These are phyloP conservation scores for Ricordea florida DNA, from an alignment of 92 coral and sea anemone genomes.

Conservation along the genomic window DNA sequence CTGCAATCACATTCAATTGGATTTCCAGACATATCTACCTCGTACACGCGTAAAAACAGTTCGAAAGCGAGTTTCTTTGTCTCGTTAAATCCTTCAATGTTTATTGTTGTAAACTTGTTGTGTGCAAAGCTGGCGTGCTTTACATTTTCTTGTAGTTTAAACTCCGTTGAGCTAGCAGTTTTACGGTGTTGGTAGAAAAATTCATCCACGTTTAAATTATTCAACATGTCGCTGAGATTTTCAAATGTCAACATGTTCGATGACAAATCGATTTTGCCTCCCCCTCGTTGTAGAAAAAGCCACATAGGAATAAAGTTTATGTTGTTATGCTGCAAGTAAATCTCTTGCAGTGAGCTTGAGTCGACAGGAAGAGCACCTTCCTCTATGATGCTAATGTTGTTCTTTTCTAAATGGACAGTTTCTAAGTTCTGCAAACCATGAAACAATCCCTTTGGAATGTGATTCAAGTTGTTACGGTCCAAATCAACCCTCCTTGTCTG, in stretches of 20 bases:
- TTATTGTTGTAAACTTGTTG: constrained; percentile 42
- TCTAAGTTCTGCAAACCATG: constrained; percentile 11
- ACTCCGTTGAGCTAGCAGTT: constrained; percentile 1
- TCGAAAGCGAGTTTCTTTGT: constrained; percentile 22
- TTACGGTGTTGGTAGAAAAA: constrained; percentile 41
- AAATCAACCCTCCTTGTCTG: constrained; percentile 48
- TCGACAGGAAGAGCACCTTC: constrained; percentile 46
- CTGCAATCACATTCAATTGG: constrained; percentile 68
- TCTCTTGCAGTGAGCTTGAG: constrained; percentile 41
- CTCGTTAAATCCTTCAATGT: constrained; percentile 19
- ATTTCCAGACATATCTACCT: constrained; percentile 61
- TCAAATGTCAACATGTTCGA: constrained; percentile 36
- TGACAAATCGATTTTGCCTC: constrained; percentile 33
- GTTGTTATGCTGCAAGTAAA: constrained; percentile 45
- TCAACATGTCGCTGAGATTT: constrained; percentile 11
- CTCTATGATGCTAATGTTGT: constrained; percentile 25
- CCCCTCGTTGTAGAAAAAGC: constrained; percentile 29
- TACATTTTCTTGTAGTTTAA: constrained; percentile 14
- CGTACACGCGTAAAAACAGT: constrained; percentile 39
- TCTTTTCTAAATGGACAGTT: constrained; percentile 55
- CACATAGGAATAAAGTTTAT: constrained; percentile 41
- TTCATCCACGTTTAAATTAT: constrained; percentile 10
- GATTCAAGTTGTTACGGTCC: constrained; percentile 29
- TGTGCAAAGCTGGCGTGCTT: constrained; percentile 37
- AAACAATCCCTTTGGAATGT: constrained; percentile 23